Percentiles rank a stretch among this genome's conserved stretches.
These are phyloP conservation scores for Sinocyclocheilus anshuiensis DNA, from an alignment of 2,113 vertebrate species.

Conservation along the genomic window DNA sequence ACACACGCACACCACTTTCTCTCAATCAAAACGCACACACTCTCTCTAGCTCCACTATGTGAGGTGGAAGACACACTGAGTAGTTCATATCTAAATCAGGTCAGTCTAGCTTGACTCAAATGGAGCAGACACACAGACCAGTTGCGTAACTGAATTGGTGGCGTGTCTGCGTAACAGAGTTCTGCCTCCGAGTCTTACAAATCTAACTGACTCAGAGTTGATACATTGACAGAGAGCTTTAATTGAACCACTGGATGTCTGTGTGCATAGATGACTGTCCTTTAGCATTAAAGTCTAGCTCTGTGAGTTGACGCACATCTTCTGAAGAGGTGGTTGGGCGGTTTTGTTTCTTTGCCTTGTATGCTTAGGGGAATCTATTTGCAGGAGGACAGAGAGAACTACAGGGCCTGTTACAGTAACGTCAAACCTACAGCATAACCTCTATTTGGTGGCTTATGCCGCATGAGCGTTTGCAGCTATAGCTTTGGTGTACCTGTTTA, in stretches of 20 bases:
- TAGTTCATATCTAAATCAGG: constrained; percentile 14
- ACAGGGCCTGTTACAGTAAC: background rate
- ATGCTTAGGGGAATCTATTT: background rate
- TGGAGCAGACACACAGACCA: background rate
- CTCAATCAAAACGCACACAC: background rate
- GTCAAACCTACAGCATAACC: background rate
- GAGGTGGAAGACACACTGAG: constrained; percentile 51
- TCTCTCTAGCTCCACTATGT: background rate
- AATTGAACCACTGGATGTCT: background rate
- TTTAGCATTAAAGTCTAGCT: background rate
- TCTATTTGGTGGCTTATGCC: background rate
- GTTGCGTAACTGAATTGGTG: constrained; percentile 15
- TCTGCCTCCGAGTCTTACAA: background rate
- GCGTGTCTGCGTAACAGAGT: background rate
- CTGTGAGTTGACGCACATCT: background rate
- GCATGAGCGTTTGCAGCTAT: background rate
- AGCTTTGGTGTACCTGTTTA: background rate
- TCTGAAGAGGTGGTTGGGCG: background rate
- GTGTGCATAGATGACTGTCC: background rate
- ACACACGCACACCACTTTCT: constrained; percentile 43
- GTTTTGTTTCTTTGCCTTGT: background rate
- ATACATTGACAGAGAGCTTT: background rate
- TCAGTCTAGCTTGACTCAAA: constrained; percentile 19
- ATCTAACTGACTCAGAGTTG: background rate
- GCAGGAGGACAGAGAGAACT: background rate